phyloP scores from a whole-genome alignment of 2,797 vertebrate species.

The Limnodromus scolopaceus region DNA sequence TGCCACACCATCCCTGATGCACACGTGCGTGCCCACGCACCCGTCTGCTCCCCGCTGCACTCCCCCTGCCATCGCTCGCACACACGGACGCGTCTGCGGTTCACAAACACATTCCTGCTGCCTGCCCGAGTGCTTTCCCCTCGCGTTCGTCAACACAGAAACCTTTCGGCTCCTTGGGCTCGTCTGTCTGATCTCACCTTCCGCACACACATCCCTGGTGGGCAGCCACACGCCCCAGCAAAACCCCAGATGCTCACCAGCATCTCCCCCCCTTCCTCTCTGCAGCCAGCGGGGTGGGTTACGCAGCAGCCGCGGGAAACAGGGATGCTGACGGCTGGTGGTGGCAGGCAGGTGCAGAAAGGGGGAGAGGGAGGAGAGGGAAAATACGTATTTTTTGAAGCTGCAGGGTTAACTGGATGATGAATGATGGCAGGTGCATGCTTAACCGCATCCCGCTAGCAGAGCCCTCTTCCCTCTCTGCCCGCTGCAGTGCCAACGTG shows the following conservation, averaged over 20 bases:
- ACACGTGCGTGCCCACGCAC: fast-evolving
- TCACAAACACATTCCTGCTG: background rate
- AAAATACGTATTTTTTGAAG: background rate
- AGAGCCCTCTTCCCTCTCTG: background rate
- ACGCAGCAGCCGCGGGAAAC: background rate
- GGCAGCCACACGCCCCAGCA: fast-evolving
- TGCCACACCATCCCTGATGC: fast-evolving
- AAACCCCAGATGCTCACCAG: background rate
- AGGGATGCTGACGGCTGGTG: background rate
- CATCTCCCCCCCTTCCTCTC: background rate
- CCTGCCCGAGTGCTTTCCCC: background rate
- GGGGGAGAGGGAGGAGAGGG: background rate
- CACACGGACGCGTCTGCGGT: fast-evolving
- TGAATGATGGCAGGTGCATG: background rate
- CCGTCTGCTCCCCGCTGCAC: background rate
- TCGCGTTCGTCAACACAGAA: fast-evolving
- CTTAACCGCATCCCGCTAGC: background rate
- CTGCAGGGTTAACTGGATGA: background rate
- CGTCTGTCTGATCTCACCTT: background rate
- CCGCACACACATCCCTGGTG: fast-evolving
- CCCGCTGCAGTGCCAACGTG: background rate
- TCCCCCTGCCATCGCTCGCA: fast-evolving
- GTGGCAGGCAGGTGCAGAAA: background rate
- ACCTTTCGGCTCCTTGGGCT: background rate
- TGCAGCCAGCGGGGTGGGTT: fast-evolving